Evolutionary conservation across 2,797 vertebrate species (phyloP).

Genomic region (Lithobates sylvaticus): DNA sequence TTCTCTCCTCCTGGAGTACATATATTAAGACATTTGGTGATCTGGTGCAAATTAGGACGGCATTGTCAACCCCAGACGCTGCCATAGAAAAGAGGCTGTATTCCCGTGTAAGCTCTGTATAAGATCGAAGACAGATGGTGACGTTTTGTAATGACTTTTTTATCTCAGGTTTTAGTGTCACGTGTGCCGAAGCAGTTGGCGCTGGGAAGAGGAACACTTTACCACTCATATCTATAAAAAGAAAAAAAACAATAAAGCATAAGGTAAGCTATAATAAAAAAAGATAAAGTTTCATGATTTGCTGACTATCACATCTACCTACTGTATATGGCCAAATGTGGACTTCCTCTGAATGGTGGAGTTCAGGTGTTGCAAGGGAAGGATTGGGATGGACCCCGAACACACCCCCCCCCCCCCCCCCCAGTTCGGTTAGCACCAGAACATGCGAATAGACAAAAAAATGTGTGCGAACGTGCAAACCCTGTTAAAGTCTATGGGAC

Average conservation of each 20-base stretch:
- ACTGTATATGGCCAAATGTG: too few relatives aligned
- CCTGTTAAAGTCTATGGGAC: too few relatives aligned
- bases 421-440: too few relatives aligned
- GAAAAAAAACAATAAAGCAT: not conserved
- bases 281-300: too few relatives aligned
- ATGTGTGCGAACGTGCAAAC: too few relatives aligned
- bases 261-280: too few relatives aligned
- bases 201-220: constrained; percentile 76
- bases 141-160: constrained; percentile 60
- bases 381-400: too few relatives aligned
- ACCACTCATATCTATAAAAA: constrained; percentile 51
- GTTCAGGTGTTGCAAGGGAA: too few relatives aligned
- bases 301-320: too few relatives aligned
- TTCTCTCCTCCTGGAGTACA: not conserved
- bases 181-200: constrained; percentile 61
- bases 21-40: constrained; percentile 1
- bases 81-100: constrained; percentile 74
- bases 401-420: too few relatives aligned
- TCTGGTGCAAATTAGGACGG: constrained; percentile 68
- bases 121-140: constrained; percentile 73
- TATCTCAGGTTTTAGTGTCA: constrained; percentile 61
- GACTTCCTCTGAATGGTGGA: too few relatives aligned
- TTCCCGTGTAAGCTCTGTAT: constrained; percentile 69
- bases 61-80: constrained; percentile 47
- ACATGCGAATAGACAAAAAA: too few relatives aligned